These are phyloP conservation scores for Ahaetulla prasina DNA, from an alignment of 2,113 vertebrate genomes.

Conservation along the genomic window DNA sequence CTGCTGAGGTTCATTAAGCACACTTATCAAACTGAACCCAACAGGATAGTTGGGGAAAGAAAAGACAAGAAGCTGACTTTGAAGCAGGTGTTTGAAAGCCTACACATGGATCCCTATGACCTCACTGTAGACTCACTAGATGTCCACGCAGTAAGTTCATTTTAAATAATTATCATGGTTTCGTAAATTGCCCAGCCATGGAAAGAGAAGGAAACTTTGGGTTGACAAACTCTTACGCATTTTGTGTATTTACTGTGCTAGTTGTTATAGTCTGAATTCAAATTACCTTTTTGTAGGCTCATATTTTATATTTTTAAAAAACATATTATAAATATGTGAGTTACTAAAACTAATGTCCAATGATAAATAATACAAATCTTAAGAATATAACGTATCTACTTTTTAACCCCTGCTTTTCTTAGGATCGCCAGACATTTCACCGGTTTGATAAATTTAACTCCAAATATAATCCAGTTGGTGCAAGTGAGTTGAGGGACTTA, in stretches of 20 bases:
- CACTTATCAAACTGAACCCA: conserved; percentile 81
- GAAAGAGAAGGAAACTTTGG: background rate
- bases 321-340: background rate
- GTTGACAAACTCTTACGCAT: background rate
- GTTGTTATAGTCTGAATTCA: background rate
- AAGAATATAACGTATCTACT: background rate
- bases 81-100: conserved; percentile 83
- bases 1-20: conserved; percentile 90
- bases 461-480: conserved; percentile 97
- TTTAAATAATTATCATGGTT: background rate
- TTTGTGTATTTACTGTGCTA: background rate
- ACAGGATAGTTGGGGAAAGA: conserved; percentile 83
- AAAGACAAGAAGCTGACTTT: conserved; percentile 80
- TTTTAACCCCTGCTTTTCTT: background rate
- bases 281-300: background rate
- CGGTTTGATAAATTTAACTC: conserved; percentile 99
- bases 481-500: conserved; percentile 92
- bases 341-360: background rate
- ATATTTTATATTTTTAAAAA: background rate
- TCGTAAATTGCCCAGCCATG: background rate
- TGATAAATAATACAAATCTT: background rate
- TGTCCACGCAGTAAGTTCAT: conserved; percentile 87
- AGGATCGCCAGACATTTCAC: conserved; percentile 98
- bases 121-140: conserved; percentile 97
- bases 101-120: conserved; percentile 94